Conservation (phyloP, 2,888 invertebrate genomes). For the Dastarcus helophoroides region DNA sequence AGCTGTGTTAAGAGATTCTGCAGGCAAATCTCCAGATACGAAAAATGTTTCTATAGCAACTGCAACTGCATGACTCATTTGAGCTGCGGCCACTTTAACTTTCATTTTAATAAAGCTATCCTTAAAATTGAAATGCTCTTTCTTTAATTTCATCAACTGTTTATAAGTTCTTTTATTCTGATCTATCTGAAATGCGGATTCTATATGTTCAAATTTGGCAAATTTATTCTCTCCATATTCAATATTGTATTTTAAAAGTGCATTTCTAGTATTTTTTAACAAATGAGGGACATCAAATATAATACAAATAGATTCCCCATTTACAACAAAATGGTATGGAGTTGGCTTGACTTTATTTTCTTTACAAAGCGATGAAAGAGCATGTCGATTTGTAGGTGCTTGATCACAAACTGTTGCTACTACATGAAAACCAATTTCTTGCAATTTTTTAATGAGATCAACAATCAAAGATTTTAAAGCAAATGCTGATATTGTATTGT, state of each 20-base stretch:
- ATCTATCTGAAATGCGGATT: slow-evolving; percentile 9
- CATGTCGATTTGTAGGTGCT: slow-evolving; percentile 14
- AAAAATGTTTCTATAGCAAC: slow-evolving; percentile 7
- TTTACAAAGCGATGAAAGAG: slow-evolving; percentile 6
- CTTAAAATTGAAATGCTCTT: slow-evolving; percentile 8
- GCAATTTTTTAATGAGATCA: slow-evolving; percentile 11
- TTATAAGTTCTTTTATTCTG: slow-evolving; percentile 7
- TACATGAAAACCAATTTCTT: slow-evolving; percentile 12
- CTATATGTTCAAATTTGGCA: slow-evolving; percentile 11
- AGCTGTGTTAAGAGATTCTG: slow-evolving; percentile 10
- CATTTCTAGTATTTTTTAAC: slow-evolving; percentile 12
- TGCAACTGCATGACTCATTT: slow-evolving; percentile 10
- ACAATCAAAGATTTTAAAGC: slow-evolving; percentile 12
- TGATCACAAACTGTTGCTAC: slow-evolving; percentile 17
- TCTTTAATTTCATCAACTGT: slow-evolving; percentile 7
- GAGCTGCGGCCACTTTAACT: slow-evolving; percentile 10
- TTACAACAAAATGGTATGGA: slow-evolving; percentile 8
- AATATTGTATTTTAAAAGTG: slow-evolving; percentile 7
- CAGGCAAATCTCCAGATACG: slow-evolving; percentile 2
- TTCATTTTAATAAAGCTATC: slow-evolving; percentile 11
- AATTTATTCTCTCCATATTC: slow-evolving; percentile 6
- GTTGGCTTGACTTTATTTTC: slow-evolving; percentile 1
- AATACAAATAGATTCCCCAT: slow-evolving; percentile 6
- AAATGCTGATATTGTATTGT: slow-evolving; percentile 10
- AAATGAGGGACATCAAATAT: slow-evolving; percentile 14